Conservation (phyloP, 2,113 vertebrate genomes). For the Nematolebias whitei region DNA sequence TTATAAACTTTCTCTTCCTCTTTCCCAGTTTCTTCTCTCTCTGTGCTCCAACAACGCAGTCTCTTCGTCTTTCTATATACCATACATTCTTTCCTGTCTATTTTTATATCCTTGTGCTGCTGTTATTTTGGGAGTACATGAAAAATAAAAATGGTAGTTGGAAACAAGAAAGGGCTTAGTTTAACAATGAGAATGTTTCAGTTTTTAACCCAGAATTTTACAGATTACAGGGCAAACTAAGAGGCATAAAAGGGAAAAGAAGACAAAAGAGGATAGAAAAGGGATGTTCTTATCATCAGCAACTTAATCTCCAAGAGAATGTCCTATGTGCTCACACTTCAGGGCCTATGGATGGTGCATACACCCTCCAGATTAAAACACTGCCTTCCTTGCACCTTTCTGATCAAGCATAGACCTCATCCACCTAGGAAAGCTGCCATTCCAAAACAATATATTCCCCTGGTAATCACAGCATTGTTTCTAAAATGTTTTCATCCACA, state of each 20-base stretch:
- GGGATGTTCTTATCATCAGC: constrained; percentile 44
- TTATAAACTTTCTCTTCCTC: constrained; percentile 81
- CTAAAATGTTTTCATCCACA: no score
- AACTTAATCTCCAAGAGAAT: constrained; percentile 48
- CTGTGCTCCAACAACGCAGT: constrained; percentile 37
- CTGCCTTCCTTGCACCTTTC: rapidly evolving
- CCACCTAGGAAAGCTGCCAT: no score
- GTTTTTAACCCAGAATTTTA: constrained; percentile 65
- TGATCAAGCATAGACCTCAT: background rate
- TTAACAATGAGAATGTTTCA: constrained; percentile 67
- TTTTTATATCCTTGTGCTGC: constrained; percentile 31
- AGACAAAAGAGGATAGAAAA: constrained; percentile 18
- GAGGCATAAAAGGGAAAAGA: constrained; percentile 15
- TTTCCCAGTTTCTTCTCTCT: constrained; percentile 58
- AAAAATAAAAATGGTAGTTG: constrained; percentile 70
- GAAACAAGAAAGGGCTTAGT: constrained; percentile 66
- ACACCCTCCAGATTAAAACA: constrained; percentile 5
- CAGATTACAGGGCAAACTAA: constrained; percentile 34
- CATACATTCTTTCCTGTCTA: constrained; percentile 15
- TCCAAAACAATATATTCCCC: no score
- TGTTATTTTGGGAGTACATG: constrained; percentile 72
- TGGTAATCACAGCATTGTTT: no score
- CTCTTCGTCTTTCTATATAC: constrained; percentile 28
- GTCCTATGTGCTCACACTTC: constrained; percentile 15
- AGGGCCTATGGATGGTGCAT: constrained; percentile 17